Evolutionary conservation across 2,888 invertebrate species (phyloP), one percentile per base, ranked within the genome.

Genomic region (Apotomis turbidana): DNA sequence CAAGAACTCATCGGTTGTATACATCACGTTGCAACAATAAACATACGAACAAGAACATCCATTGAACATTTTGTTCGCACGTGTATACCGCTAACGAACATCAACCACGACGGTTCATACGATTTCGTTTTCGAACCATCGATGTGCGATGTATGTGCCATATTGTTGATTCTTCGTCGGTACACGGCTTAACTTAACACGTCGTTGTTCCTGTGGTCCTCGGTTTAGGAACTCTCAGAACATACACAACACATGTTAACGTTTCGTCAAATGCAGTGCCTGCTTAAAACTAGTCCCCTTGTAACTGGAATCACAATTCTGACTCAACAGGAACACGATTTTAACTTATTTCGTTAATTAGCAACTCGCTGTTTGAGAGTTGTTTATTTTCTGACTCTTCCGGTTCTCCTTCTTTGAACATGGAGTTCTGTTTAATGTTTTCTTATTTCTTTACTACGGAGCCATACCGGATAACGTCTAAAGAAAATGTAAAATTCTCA

Each of bases 311-410:
- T 67, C 55, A 67, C 49, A 55, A 67, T 67, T 67, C 57, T 68
- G 71, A 38, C 66, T 64, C n/a, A 59, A 54, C 13, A n/a, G 46
- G 41, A 64, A 61, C 71, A 54, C 59, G 61, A 67, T 62, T 51
- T 62, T 52, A 61, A 71, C 67, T 71, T 62, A 67, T 61, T 68
- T 71, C 62, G 55, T 57, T 71, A 71, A 71, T 71, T 71, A 71
- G 61, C 44, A 27, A 15, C 57, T 15, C 38, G 55, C 38, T 38
- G 61, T 67, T 67, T 67, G 71, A 68, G 9, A 49, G 9, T 49
- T 49, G 49, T 49, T 67, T 61, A 62, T 54, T 67, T 27, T 57
- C 49, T 10, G 61, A 27, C 15, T 55, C 57, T 66, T 67, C 55
- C 55, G 44, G 55, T 69, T 61, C 36, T 13, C 41, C 60, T n/a